These are phyloP conservation scores for Arremon brunneinucha DNA, from an alignment of 2,797 vertebrate species.

Conservation along the genomic window DNA sequence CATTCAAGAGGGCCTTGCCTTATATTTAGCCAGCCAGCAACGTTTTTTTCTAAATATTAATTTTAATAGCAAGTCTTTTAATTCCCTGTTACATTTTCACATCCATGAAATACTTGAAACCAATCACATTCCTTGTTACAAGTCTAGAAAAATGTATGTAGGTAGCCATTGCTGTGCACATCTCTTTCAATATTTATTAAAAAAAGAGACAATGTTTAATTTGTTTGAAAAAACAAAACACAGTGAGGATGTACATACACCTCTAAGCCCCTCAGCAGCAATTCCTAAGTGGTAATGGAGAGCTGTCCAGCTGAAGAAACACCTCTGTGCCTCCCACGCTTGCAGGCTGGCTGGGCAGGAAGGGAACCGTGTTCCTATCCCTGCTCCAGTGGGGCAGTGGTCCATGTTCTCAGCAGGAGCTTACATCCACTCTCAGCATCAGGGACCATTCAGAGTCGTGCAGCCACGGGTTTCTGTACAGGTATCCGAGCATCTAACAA, in stretches of 20 bases:
- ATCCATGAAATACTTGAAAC: neutral
- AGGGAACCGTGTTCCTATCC: accelerated
- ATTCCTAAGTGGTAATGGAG: neutral
- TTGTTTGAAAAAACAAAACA: neutral
- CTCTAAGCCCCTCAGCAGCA: neutral
- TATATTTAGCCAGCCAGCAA: neutral
- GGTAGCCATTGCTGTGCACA: neutral
- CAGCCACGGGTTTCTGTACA: slow-evolving; percentile 66
- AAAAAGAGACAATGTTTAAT: neutral
- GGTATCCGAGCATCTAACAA: slow-evolving; percentile 62
- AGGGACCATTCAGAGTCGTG: slow-evolving; percentile 59
- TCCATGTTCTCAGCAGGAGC: neutral
- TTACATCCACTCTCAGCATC: neutral
- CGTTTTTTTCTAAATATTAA: neutral
- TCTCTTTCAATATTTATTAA: neutral
- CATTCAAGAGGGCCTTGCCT: neutral
- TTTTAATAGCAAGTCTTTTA: slow-evolving; percentile 28
- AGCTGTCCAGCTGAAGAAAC: neutral
- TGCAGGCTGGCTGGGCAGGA: neutral
- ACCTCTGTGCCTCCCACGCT: accelerated
- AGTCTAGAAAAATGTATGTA: slow-evolving; percentile 3
- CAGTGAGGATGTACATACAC: neutral
- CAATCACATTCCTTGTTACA: neutral
- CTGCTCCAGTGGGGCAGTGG: neutral
- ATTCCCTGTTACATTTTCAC: neutral